Base-by-base conservation (phyloP, 92 coral and sea anemone species). In the Parazoanthus darwini region DNA sequence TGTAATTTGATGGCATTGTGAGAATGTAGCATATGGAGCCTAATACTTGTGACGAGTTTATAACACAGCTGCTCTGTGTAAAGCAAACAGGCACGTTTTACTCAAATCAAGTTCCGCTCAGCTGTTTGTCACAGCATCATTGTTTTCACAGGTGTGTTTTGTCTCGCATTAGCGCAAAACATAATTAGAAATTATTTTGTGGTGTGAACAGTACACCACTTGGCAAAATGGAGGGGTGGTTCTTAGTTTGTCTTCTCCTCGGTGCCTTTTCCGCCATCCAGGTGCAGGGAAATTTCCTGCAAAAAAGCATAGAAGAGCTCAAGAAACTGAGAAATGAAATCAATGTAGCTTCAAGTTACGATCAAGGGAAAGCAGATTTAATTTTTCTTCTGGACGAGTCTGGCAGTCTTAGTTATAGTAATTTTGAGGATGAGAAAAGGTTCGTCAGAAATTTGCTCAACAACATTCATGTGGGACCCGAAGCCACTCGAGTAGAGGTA, bases 311-410 rank as follows among this genome's bases (percentile, higher is more conserved):
- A 79, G 42, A 51, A 0, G 85, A 90, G 29, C 78, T 94, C 0
- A 35, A 72, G 59, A 38, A 79, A 44, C 93, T 94, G 66, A 90
- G 96, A 38, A 90, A 90, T 8, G 54, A 88, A 6, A 81, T 88
- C n/a, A 79, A 42, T 6, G 42, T 29, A 16, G 78, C 87, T 70
- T 44, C 79, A 29, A 59, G 48, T 14, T 90, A 74, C 15, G 71
- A 86, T 25, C 74, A 92, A 22, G 79, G 86, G 56, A 93, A 93
- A 80, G 91, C 98, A 18, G 98, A 95, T 43, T 43, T 95, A 3
- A 29, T 95, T n/a, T 95, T 95, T 38, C 90, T 95, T 15, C 37
- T 95, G 22, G 98, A 95, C 75, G 90, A 94, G 16, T 95, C 98
- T 11, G 93, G 94, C 63, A 95, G 98, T 87, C 85, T 95, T 8